Evolutionary conservation across 1,140 invertebrate genomes (phyloP).

Genomic region (Drosophila nebulosa): DNA sequence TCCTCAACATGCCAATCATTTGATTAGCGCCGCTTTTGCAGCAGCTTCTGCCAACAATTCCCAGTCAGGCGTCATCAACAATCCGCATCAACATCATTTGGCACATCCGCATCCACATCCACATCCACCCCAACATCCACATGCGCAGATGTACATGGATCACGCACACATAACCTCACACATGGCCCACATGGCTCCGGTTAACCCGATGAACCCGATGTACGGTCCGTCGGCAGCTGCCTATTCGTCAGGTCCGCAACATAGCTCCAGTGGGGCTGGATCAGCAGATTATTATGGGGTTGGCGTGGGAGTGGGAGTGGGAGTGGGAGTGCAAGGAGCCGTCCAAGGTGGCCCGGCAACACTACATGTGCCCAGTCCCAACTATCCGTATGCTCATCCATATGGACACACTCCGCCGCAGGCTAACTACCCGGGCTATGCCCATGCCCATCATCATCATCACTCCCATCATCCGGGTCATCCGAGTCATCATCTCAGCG

Average conservation of each 20-base stretch:
- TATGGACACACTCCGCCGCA: conserved; percentile 49
- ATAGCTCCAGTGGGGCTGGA: conserved; percentile 10
- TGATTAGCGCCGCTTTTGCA: conserved; percentile 49
- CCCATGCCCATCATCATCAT: conserved; percentile 37
- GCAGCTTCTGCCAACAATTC: conserved; percentile 35
- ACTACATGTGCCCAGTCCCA: conserved; percentile 73
- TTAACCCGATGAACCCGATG: conserved; percentile 58
- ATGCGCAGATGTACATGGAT: conserved; percentile 73
- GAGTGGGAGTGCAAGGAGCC: conserved; percentile 27
- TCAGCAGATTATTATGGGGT: conserved; percentile 15
- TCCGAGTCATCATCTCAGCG: conserved; percentile 63
- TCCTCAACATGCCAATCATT: conserved; percentile 64
- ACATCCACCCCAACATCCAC: conserved; percentile 43
- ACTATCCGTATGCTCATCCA: conserved; percentile 64
- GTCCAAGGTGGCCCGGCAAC: conserved; percentile 51
- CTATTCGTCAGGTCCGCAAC: conserved; percentile 46
- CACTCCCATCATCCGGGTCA: conserved; percentile 51
- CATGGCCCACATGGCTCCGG: conserved; percentile 50
- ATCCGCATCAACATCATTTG: conserved; percentile 38
- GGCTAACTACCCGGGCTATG: conserved; percentile 47
- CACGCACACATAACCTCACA: conserved; percentile 50
- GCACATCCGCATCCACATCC: conserved; percentile 42
- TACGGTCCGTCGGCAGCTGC: conserved; percentile 44
- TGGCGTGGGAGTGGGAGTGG: conserved; percentile 14
- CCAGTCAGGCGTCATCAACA: conserved; percentile 22